Percentiles rank a stretch among this genome's conserved stretches.
These are phyloP conservation scores for Puma concolor DNA, from an alignment of 2,113 vertebrate genomes.

Conservation along the genomic window DNA sequence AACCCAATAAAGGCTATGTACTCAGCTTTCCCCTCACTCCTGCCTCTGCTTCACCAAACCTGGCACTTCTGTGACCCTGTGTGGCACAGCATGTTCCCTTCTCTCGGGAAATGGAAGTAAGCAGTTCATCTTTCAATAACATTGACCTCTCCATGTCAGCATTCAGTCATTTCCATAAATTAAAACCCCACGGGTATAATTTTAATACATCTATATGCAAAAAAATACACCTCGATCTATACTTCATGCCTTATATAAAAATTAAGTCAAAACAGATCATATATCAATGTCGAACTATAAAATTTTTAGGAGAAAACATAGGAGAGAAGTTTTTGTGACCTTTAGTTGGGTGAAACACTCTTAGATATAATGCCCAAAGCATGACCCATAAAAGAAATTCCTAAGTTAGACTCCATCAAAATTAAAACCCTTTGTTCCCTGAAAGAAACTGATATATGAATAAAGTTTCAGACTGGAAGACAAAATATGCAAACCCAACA, in stretches of 20 bases:
- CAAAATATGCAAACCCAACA: conserved; percentile 16
- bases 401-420: not conserved
- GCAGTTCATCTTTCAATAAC: not conserved
- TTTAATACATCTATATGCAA: conserved; percentile 10
- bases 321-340: not conserved
- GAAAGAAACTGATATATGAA: conserved; percentile 11
- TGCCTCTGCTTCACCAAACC: not conserved
- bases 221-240: not conserved
- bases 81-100: not conserved
- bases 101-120: not conserved
- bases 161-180: not conserved
- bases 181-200: not conserved
- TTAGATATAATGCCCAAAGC: not conserved
- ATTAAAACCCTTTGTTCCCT: not conserved
- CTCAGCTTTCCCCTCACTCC: not conserved
- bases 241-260: conserved; percentile 19
- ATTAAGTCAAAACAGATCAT: conserved; percentile 6
- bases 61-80: not conserved
- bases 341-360: not conserved
- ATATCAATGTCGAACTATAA: not conserved
- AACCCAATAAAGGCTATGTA: not conserved
- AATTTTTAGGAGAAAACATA: not conserved
- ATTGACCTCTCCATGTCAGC: not conserved
- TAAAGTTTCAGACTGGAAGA: not conserved
- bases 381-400: not conserved